These are phyloP conservation scores for Leptopilina syphax DNA, from an alignment of 2,888 invertebrate species.

Conservation along the genomic window DNA sequence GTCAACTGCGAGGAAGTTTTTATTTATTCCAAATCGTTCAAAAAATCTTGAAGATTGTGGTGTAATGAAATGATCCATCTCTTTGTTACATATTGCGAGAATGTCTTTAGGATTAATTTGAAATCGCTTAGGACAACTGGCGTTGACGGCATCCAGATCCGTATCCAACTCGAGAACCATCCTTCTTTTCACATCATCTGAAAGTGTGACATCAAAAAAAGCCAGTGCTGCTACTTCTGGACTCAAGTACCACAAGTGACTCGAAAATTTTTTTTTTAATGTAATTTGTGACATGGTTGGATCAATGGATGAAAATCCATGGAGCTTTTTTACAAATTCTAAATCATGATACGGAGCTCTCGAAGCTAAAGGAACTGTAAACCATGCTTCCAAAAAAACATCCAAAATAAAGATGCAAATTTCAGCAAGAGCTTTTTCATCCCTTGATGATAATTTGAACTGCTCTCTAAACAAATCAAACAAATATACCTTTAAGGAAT, in stretches of 20 bases:
- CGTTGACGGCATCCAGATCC: background rate
- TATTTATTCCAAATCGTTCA: slow-evolving; percentile 43
- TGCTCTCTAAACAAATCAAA: slow-evolving; percentile 56
- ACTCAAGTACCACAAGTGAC: slow-evolving; percentile 48
- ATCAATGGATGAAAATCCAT: slow-evolving; percentile 15
- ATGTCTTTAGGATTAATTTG: slow-evolving; percentile 33
- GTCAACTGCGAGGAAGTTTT: slow-evolving; percentile 42
- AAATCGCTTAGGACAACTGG: slow-evolving; percentile 38
- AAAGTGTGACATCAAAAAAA: slow-evolving; percentile 45
- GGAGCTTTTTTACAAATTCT: slow-evolving; percentile 48
- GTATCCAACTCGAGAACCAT: slow-evolving; percentile 1
- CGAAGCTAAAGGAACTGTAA: slow-evolving; percentile 43
- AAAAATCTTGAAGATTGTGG: slow-evolving; percentile 45
- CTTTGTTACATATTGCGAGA: slow-evolving; percentile 18
- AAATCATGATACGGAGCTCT: slow-evolving; percentile 53
- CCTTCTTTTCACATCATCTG: slow-evolving; percentile 17
- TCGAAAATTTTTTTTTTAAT: slow-evolving; percentile 35
- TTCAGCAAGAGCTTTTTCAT: slow-evolving; percentile 47
- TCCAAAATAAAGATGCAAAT: slow-evolving; percentile 38
- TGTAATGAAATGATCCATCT: slow-evolving; percentile 45
- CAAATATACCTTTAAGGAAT: slow-evolving; percentile 53
- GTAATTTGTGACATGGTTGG: slow-evolving; percentile 28
- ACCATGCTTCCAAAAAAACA: slow-evolving; percentile 46
- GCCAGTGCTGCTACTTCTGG: slow-evolving; percentile 44
- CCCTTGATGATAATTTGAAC: slow-evolving; percentile 53